Percentiles rank a stretch among this genome's conserved stretches.
These are phyloP conservation scores for Agonopterix arenella DNA, from an alignment of 2,888 invertebrate species.

Conservation along the genomic window DNA sequence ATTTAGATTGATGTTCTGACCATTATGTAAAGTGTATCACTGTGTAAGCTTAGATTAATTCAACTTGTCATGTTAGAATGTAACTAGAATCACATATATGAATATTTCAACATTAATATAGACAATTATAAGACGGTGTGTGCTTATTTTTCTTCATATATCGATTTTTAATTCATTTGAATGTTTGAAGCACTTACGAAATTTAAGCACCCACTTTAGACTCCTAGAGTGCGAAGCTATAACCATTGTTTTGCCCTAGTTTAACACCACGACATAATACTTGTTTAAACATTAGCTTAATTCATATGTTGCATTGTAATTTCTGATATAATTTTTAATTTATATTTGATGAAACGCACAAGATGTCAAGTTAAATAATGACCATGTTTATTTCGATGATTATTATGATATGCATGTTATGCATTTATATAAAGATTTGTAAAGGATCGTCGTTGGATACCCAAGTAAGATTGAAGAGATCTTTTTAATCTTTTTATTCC, in stretches of 20 bases:
- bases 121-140: slow-evolving; percentile 37
- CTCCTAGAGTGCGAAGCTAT: slow-evolving; percentile 69
- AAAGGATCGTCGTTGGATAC: slow-evolving; percentile 74
- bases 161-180: no score
- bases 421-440: slow-evolving; percentile 38
- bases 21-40: slow-evolving; percentile 68
- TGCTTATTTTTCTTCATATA: slow-evolving; percentile 23
- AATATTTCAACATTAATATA: slow-evolving; percentile 48
- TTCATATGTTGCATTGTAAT: slow-evolving; percentile 65
- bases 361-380: slow-evolving; percentile 19
- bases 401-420: slow-evolving; percentile 49
- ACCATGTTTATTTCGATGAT: slow-evolving; percentile 45
- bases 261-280: slow-evolving; percentile 58
- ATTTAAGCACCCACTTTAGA: slow-evolving; percentile 36
- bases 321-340: slow-evolving; percentile 43
- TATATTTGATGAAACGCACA: slow-evolving; percentile 39
- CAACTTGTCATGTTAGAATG: slow-evolving; percentile 67
- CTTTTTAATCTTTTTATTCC: slow-evolving; percentile 41
- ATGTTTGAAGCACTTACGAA: slow-evolving; percentile 5
- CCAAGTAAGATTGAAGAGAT: slow-evolving; percentile 67
- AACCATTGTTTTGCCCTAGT: slow-evolving; percentile 71
- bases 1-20: slow-evolving; percentile 64
- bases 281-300: slow-evolving; percentile 62
- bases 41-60: slow-evolving; percentile 69
- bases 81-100: slow-evolving; percentile 54